Evolutionary conservation across 2,797 vertebrate genomes (phyloP).

Genomic region (Esox lucius): DNA sequence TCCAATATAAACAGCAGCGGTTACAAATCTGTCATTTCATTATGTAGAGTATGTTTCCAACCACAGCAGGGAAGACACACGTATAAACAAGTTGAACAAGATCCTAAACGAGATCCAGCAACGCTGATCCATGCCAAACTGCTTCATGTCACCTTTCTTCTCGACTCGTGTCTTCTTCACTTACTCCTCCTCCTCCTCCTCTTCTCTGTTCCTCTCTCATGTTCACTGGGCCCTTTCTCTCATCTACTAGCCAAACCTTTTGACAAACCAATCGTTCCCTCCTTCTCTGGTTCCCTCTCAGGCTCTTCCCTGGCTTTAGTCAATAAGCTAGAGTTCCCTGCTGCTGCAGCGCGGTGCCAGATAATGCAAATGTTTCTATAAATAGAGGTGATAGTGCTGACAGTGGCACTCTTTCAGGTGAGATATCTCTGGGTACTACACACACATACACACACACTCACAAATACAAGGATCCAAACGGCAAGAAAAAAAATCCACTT

Average conservation of each 20-base stretch:
- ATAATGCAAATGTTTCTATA: constrained; percentile 82
- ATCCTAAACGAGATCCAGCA: neutral
- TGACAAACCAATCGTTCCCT: constrained; percentile 46
- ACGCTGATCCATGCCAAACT: constrained; percentile 4
- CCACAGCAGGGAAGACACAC: neutral
- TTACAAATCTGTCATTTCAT: neutral
- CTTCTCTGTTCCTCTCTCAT: neutral
- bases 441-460: constrained; percentile 50
- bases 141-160: constrained; percentile 52
- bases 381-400: constrained; percentile 78
- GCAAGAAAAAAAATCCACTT: constrained; percentile 22
- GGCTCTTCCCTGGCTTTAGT: constrained; percentile 58
- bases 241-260: constrained; percentile 53
- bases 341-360: constrained; percentile 57
- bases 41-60: neutral
- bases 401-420: constrained; percentile 68
- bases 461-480: constrained; percentile 10
- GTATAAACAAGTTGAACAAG: too few species aligned
- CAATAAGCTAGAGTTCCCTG: constrained; percentile 63
- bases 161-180: constrained; percentile 23
- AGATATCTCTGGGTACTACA: constrained; percentile 67
- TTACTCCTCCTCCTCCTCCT: neutral
- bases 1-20: neutral
- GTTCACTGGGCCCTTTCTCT: constrained; percentile 2
- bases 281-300: constrained; percentile 27